Conservation (phyloP, 2,113 vertebrate species). For the Shinisaurus crocodilurus region DNA sequence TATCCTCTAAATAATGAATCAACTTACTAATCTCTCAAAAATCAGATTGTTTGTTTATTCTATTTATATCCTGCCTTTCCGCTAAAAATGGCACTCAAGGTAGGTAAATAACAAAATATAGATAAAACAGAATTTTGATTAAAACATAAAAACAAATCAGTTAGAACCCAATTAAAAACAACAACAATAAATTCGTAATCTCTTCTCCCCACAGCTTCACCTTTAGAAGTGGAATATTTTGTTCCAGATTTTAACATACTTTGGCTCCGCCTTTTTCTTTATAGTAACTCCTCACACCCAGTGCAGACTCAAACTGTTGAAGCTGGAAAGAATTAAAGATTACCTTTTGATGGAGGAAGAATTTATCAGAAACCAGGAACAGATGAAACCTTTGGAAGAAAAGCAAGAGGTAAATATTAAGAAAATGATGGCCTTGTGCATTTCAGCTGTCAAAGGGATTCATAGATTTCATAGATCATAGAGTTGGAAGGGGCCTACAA, state of each 20-base stretch:
- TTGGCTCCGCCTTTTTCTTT: slow-evolving; percentile 17
- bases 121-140: no score
- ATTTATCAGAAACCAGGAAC: slow-evolving; percentile 98
- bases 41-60: neutral
- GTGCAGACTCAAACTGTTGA: slow-evolving; percentile 94
- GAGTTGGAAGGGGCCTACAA: no score
- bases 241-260: neutral
- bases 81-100: no score
- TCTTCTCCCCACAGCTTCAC: neutral
- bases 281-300: slow-evolving; percentile 98
- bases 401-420: slow-evolving; percentile 90
- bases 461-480: no score
- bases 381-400: slow-evolving; percentile 98
- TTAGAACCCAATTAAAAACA: no score
- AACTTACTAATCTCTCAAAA: neutral
- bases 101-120: no score
- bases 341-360: slow-evolving; percentile 99
- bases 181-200: no score
- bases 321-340: slow-evolving; percentile 97
- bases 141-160: no score
- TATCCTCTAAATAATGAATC: neutral
- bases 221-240: neutral
- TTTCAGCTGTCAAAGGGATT: no score
- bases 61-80: no score
- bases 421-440: neutral